Conservation (phyloP, 2,797 vertebrate species). For the Furcifer pardalis region DNA sequence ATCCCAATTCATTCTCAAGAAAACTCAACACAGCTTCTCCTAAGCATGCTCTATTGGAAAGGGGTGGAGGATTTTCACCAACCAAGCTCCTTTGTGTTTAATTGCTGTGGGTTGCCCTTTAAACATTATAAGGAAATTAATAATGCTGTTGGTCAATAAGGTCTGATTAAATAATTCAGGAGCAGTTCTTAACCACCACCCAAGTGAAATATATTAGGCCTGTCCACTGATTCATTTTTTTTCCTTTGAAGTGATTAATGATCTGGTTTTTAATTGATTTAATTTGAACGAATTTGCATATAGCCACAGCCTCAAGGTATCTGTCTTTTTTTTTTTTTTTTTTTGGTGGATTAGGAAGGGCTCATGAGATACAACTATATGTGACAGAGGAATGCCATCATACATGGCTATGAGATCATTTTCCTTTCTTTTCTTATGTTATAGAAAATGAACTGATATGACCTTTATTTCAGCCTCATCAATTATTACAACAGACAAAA, state of each 20-base stretch:
- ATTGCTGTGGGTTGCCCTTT: conserved; percentile 70
- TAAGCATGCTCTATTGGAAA: neutral
- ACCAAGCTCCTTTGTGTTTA: conserved; percentile 57
- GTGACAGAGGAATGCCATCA: neutral
- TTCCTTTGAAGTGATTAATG: conserved; percentile 30
- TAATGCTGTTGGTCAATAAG: conserved; percentile 63
- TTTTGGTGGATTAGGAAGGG: neutral
- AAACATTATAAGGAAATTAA: conserved; percentile 68
- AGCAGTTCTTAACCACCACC: conserved; percentile 59
- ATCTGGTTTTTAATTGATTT: conserved; percentile 30
- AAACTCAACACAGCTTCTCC: neutral
- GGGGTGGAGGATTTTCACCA: neutral
- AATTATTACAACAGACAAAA: neutral
- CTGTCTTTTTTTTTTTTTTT: neutral
- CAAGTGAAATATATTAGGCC: conserved; percentile 58
- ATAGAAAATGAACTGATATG: neutral
- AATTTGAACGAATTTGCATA: conserved; percentile 40
- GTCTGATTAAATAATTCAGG: conserved; percentile 67
- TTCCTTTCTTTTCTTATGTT: neutral
- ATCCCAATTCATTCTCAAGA: neutral
- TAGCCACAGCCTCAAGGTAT: neutral
- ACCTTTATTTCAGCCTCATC: neutral
- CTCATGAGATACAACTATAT: neutral
- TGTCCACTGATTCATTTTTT: conserved; percentile 18
- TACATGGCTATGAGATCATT: neutral